These are phyloP conservation scores for Montipora foliosa DNA, from an alignment of 64 coral and sea anemone genomes.

Conservation along the genomic window DNA sequence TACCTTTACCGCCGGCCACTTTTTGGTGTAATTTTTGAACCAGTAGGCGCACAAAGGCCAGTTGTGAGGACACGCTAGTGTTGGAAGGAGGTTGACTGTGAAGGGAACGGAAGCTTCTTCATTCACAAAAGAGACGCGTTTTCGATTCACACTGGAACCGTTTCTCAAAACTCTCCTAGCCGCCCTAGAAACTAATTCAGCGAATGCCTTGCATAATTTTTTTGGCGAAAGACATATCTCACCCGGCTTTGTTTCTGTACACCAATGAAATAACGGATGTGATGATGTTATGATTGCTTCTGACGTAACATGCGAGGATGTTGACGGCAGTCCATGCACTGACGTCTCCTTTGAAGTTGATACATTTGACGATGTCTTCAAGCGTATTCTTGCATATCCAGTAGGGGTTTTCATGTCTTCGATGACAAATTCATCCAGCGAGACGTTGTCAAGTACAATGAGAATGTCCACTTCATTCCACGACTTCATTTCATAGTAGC, in stretches of 20 bases:
- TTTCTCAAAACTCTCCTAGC: slow-evolving; percentile 43
- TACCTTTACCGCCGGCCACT: slow-evolving; percentile 52
- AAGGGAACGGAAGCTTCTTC: slow-evolving; percentile 35
- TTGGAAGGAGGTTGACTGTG: slow-evolving; percentile 79
- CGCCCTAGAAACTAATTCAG: slow-evolving; percentile 35
- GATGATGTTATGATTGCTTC: not conserved
- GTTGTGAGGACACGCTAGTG: slow-evolving; percentile 42
- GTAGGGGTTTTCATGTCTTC: slow-evolving; percentile 73
- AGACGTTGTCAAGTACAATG: slow-evolving; percentile 69
- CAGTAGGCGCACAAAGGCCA: slow-evolving; percentile 88
- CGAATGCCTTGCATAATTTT: slow-evolving; percentile 50
- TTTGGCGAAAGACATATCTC: slow-evolving; percentile 54
- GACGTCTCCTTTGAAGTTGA: not conserved
- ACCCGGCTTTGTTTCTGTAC: slow-evolving; percentile 17
- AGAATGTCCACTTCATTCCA: slow-evolving; percentile 85
- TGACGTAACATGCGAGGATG: not conserved
- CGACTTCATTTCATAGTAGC: slow-evolving; percentile 73
- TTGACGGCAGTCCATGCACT: not conserved
- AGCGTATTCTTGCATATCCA: slow-evolving; percentile 64
- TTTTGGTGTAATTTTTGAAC: slow-evolving; percentile 55
- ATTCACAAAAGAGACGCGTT: slow-evolving; percentile 58
- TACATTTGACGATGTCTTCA: not conserved
- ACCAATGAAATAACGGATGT: not conserved
- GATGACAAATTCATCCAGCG: slow-evolving; percentile 30
- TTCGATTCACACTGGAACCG: slow-evolving; percentile 35